phyloP scores from a whole-genome alignment of 2,888 invertebrate genomes.

The Dasysyrphus tricinctus region DNA sequence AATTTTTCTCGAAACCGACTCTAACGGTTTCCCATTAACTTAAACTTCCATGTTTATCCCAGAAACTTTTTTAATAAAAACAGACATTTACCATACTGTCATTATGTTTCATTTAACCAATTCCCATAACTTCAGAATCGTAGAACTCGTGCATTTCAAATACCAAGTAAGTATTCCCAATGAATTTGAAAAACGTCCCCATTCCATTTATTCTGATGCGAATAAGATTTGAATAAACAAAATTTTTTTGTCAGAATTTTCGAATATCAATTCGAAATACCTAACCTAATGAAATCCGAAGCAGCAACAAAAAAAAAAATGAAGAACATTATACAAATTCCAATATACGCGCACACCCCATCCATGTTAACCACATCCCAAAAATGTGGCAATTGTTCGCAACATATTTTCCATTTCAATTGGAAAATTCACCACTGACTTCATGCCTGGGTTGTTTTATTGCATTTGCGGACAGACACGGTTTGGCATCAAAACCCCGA shows the following conservation, averaged over 20 bases:
- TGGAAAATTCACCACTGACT: conserved; percentile 56
- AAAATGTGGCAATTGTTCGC: conserved; percentile 69
- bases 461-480: conserved; percentile 59
- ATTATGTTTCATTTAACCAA: too few relatives aligned
- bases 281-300: conserved; percentile 15
- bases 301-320: neutral
- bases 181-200: neutral
- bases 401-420: conserved; percentile 70
- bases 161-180: too few relatives aligned
- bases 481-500: conserved; percentile 30
- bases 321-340: neutral
- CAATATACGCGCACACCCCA: conserved; percentile 37
- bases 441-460: conserved; percentile 60
- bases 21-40: too few relatives aligned
- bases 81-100: too few relatives aligned
- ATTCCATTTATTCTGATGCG: neutral
- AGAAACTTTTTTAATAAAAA: too few relatives aligned
- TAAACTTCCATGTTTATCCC: too few relatives aligned
- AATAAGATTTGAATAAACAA: conserved; percentile 25
- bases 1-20: too few relatives aligned
- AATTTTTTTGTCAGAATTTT: conserved; percentile 8
- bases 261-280: conserved; percentile 16
- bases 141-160: too few relatives aligned
- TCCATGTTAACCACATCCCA: conserved; percentile 67
- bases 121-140: too few relatives aligned